Evolutionary conservation across 2,888 invertebrate genomes (phyloP).

Genomic region (Eupithecia inturbata): DNA sequence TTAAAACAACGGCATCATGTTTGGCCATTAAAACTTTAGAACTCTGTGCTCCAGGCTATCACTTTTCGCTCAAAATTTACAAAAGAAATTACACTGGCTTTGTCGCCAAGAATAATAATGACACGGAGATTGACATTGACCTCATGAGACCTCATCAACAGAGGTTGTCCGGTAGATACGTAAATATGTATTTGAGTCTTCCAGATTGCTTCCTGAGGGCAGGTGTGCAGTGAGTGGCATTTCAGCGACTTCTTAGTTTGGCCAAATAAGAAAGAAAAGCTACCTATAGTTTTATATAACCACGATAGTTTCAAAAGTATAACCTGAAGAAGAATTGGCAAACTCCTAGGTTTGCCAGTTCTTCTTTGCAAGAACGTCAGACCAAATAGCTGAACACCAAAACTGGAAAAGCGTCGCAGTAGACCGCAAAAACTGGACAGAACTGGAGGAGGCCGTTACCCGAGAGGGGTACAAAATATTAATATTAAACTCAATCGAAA

Average conservation of each 20-base stretch:
- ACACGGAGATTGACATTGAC: neutral
- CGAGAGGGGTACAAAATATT: no score
- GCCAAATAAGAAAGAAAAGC: neutral
- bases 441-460: no score
- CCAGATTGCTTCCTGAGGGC: neutral
- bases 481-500: no score
- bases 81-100: neutral
- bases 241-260: neutral
- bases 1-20: neutral
- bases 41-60: neutral
- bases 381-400: no score
- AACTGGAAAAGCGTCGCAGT: no score
- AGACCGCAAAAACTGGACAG: no score
- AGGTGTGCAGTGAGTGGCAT: neutral
- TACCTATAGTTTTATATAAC: neutral
- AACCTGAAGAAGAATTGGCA: no score
- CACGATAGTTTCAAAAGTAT: neutral
- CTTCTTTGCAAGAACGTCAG: no score
- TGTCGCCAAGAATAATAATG: neutral
- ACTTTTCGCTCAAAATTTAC: neutral
- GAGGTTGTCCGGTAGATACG: neutral
- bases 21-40: neutral
- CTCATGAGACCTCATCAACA: neutral
- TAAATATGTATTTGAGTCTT: neutral
- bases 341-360: no score